These are phyloP conservation scores for Speoplatyrhinus poulsoni DNA, from an alignment of 2,113 vertebrate species.

Conservation along the genomic window DNA sequence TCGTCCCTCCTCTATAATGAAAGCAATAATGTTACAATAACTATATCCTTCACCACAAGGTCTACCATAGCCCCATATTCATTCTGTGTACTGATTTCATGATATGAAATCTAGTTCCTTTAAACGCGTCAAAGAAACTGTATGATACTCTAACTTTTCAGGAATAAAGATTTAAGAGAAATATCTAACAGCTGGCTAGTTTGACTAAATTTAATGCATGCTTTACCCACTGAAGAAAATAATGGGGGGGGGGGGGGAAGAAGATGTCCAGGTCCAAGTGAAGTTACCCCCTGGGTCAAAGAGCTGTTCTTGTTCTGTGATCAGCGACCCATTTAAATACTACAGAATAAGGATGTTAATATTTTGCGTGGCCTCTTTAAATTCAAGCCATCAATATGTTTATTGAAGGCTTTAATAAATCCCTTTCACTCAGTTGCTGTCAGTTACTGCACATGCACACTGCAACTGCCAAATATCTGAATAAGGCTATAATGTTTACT, in stretches of 20 bases:
- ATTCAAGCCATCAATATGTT: no score
- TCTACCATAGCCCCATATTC: constrained; percentile 54
- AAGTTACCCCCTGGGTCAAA: no score
- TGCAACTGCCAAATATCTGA: no score
- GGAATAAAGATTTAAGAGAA: constrained; percentile 74
- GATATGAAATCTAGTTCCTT: constrained; percentile 66
- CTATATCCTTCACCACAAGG: constrained; percentile 67
- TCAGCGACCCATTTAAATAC: no score
- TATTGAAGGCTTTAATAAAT: no score
- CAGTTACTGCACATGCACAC: no score
- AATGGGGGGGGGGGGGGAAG: no score
- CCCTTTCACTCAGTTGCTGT: no score
- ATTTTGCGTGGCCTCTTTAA: no score
- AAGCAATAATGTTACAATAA: constrained; percentile 75
- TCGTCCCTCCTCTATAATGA: constrained; percentile 64
- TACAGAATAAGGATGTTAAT: no score
- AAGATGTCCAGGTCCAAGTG: constrained; percentile 1
- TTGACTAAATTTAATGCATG: constrained; percentile 48
- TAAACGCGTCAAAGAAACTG: constrained; percentile 68
- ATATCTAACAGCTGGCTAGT: constrained; percentile 55
- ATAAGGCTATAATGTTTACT: no score
- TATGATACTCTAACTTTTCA: constrained; percentile 71
- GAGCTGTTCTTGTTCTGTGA: no score
- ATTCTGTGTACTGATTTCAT: constrained; percentile 63
- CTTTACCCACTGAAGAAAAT: constrained; percentile 11